These are phyloP conservation scores for Ischnura elegans DNA, from an alignment of 2,888 invertebrate genomes.

Conservation along the genomic window DNA sequence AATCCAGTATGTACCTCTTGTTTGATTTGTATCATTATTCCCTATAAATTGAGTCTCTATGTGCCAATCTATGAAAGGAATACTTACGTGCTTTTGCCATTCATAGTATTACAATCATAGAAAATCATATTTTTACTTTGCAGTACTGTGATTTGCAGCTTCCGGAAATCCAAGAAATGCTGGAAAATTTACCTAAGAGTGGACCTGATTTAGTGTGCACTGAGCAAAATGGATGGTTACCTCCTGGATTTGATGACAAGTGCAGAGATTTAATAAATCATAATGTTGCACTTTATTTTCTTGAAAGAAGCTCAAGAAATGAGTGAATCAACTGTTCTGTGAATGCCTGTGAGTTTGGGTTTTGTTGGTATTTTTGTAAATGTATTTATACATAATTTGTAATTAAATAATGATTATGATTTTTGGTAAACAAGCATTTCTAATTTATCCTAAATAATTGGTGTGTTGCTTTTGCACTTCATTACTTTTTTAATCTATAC, in stretches of 20 bases:
- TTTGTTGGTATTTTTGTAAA: not conserved
- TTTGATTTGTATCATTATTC: too few species aligned
- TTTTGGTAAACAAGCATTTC: not conserved
- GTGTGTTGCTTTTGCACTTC: too few species aligned
- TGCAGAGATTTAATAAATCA: slow-evolving; percentile 87
- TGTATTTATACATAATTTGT: not conserved
- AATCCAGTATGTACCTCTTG: too few species aligned
- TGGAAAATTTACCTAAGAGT: slow-evolving; percentile 83
- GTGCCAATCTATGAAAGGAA: not conserved
- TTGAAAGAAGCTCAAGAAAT: slow-evolving; percentile 5
- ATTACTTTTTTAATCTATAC: too few species aligned
- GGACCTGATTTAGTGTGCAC: slow-evolving; percentile 84
- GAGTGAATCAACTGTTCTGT: not conserved
- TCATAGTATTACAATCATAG: too few species aligned
- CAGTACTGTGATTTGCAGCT: slow-evolving; percentile 90
- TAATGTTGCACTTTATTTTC: slow-evolving; percentile 79
- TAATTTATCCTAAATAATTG: not conserved
- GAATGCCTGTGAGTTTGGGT: not conserved
- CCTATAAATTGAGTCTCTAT: too few species aligned
- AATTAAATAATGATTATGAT: not conserved
- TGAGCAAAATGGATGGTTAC: slow-evolving; percentile 89
- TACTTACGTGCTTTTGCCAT: not conserved
- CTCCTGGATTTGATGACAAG: slow-evolving; percentile 84
- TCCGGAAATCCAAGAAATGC: slow-evolving; percentile 88
- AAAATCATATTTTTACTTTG: slow-evolving; percentile 72